phyloP scores from a whole-genome alignment of 2,113 vertebrate species.

The Prolemur simus region DNA sequence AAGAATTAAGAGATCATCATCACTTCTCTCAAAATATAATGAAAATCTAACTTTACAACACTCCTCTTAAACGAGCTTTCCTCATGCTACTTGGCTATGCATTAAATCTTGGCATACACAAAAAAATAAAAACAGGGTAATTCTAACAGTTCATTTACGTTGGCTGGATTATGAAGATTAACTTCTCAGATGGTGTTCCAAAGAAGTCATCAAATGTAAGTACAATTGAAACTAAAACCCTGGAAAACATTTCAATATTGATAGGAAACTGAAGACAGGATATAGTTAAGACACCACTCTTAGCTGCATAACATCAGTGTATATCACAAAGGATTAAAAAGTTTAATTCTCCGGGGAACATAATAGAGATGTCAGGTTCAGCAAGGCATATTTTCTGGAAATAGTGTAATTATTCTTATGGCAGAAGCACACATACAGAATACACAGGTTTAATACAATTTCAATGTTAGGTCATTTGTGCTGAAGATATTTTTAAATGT shows the following conservation, averaged over 20 bases:
- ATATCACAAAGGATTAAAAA: constrained; percentile 25
- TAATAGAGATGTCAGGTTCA: background rate
- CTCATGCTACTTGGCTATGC: constrained; percentile 34
- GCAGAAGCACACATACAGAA: background rate
- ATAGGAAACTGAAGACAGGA: constrained; percentile 41
- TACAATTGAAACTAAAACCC: constrained; percentile 60
- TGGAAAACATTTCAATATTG: constrained; percentile 56
- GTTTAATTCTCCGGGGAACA: constrained; percentile 35
- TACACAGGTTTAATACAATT: background rate
- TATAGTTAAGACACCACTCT: background rate
- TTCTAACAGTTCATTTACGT: constrained; percentile 35
- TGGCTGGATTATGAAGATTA: constrained; percentile 53
- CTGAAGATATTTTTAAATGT: background rate
- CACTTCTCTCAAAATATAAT: constrained; percentile 46
- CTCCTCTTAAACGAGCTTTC: constrained; percentile 18
- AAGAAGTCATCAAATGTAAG: constrained; percentile 37
- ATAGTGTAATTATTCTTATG: background rate
- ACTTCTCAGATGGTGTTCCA: constrained; percentile 36
- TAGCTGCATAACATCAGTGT: background rate
- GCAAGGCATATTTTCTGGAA: constrained; percentile 4
- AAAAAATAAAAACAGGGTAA: constrained; percentile 51
- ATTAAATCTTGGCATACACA: constrained; percentile 52
- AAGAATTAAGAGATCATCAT: constrained; percentile 37
- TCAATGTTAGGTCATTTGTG: background rate
- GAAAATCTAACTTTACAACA: constrained; percentile 44